Conservation (phyloP, 1,140 invertebrate genomes). For the Scaptomyza montana region DNA sequence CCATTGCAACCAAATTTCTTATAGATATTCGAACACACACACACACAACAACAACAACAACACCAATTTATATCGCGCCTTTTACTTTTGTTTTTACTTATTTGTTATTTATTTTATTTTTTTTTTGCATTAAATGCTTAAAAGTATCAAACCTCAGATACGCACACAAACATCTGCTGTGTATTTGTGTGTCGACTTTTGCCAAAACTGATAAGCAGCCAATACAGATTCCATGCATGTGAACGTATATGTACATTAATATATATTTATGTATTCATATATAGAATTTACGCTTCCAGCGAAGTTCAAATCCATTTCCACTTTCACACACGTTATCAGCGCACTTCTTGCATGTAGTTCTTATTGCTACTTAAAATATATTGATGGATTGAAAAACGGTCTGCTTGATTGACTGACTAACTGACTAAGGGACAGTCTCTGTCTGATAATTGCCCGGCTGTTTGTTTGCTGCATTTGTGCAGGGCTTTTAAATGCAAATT, state of each 20-base stretch:
- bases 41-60: no score
- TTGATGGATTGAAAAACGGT: conserved; percentile 33
- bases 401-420: conserved; percentile 11
- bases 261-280: conserved; percentile 3
- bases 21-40: conserved; percentile 21
- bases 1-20: conserved; percentile 43
- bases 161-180: conserved; percentile 37
- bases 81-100: conserved; percentile 43
- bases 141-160: conserved; percentile 33
- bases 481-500: conserved; percentile 30
- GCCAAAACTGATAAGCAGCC: conserved; percentile 52
- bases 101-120: background rate
- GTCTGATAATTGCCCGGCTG: conserved; percentile 61
- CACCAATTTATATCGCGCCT: conserved; percentile 35
- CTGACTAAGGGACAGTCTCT: conserved; percentile 25
- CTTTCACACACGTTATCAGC: conserved; percentile 54
- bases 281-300: conserved; percentile 45
- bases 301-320: conserved; percentile 80
- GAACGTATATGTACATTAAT: conserved; percentile 7
- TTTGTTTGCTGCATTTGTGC: conserved; percentile 54
- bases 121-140: conserved; percentile 43
- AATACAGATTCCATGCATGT: conserved; percentile 29
- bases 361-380: conserved; percentile 35
- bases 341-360: conserved; percentile 71
- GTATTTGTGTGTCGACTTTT: conserved; percentile 31